Evolutionary conservation across 2,113 vertebrate genomes (phyloP), one percentile per base, ranked within the genome.

Genomic region (Actenoides lindsayi): DNA sequence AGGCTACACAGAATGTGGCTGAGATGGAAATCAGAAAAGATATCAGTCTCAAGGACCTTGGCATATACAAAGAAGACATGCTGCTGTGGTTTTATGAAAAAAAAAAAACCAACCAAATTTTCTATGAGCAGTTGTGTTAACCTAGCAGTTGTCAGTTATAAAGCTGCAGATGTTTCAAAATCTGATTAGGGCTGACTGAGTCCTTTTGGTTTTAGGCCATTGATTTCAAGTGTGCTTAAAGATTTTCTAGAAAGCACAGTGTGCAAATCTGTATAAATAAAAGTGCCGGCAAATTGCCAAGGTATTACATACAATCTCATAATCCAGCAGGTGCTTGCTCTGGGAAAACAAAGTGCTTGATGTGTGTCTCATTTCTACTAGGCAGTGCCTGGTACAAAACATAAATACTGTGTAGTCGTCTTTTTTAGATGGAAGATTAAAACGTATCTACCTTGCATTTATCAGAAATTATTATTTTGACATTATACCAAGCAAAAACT

Each of bases 121-220:
- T 79, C 54, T 7, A 15, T 12, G 56, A 31, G 27, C 56, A 91
- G 65, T 51, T 78, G 11, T 41, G 19, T 59, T 78, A 77, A 94
- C 83, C 13, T 63, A 75, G 42, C 23, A 71, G 20, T 39, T 25
- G 3, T 78, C 73, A 89, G 42, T 89, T 84, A 75, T 42, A 89
- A 87, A 92, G 60, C 56, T 91, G 62, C 70, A 89, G 78, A 87
- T 87, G 81, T 84, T 95, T 94, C 84, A 87, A 75, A 89, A 95
- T 84, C 65, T 76, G 62, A 87, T 94, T 50, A 85, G 6, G 24
- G 35, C 53, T 94, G 30, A 78, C n/a, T 68, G 69, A 91, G 65
- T 69, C 44, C 44, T 91, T 89, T 79, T 69, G 30, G 57, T 53
- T 93, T 87, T 31, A 81, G 53, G 19, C 44, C 53, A 94, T 39